phyloP scores from a whole-genome alignment of 2,888 invertebrate species.

The Caenorhabditis sp. region DNA sequence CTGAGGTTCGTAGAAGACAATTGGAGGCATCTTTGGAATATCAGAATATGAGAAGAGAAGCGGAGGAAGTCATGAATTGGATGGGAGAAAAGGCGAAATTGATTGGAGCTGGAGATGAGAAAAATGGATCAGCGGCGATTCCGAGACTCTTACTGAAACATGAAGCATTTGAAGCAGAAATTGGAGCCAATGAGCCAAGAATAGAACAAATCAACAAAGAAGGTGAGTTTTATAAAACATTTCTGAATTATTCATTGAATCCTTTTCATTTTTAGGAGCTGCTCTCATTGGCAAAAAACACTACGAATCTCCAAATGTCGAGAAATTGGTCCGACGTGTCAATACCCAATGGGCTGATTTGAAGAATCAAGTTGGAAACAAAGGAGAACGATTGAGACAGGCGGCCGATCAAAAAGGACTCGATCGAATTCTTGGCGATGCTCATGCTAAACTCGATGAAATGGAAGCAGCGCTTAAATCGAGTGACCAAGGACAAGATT shows the following conservation, averaged over 20 bases:
- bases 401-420: conserved; percentile 68
- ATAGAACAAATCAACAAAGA: conserved; percentile 72
- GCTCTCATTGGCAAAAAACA: conserved; percentile 81
- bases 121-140: conserved; percentile 61
- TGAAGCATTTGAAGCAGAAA: conserved; percentile 74
- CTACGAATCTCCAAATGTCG: conserved; percentile 78
- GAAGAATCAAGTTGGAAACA: conserved; percentile 78
- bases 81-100: conserved; percentile 88
- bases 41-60: conserved; percentile 90
- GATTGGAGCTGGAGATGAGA: conserved; percentile 49
- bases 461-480: conserved; percentile 81
- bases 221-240: conserved; percentile 1
- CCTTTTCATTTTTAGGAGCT: conserved; percentile 73
- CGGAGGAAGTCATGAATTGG: conserved; percentile 85
- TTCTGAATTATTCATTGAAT: conserved; percentile 1
- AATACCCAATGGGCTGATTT: conserved; percentile 83
- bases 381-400: conserved; percentile 56
- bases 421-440: conserved; percentile 84
- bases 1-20: conserved; percentile 79
- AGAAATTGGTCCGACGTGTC: conserved; percentile 78
- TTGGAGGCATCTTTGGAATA: conserved; percentile 86
- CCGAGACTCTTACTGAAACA: conserved; percentile 74
- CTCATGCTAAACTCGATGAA: conserved; percentile 85
- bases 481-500: conserved; percentile 81
- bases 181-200: conserved; percentile 73